Evolutionary conservation across 2,797 vertebrate genomes (phyloP).

Genomic region (Dendrocincla tyrannina): DNA sequence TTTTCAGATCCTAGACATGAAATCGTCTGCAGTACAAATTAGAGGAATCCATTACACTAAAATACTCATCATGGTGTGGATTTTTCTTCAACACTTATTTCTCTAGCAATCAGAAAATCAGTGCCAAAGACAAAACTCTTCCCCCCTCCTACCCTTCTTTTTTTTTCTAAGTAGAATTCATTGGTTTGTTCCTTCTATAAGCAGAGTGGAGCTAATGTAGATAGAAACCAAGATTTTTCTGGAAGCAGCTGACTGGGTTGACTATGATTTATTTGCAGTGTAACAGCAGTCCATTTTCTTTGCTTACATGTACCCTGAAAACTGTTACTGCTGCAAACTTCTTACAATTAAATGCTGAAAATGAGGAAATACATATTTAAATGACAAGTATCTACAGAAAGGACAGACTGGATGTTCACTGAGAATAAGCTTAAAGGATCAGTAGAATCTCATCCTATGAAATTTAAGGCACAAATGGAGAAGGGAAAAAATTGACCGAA

Average conservation of each 20-base stretch:
- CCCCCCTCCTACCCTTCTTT: fast-evolving
- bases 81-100: background rate
- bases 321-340: background rate
- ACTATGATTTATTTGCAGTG: background rate
- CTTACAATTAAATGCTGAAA: background rate
- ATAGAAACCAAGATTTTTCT: background rate
- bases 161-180: background rate
- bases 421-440: background rate
- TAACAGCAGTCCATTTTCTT: background rate
- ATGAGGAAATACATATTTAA: background rate
- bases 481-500: background rate
- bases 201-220: background rate
- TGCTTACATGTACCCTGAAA: background rate
- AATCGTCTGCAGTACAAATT: background rate
- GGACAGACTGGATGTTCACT: background rate
- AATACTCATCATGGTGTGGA: background rate
- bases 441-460: background rate
- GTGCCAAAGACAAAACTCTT: background rate
- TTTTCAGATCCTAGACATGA: background rate
- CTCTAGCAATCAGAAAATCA: background rate
- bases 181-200: background rate
- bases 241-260: background rate
- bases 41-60: background rate
- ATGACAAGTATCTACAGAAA: background rate
- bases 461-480: background rate